phyloP scores from a whole-genome alignment of 2,113 vertebrate species.

The Eretmochelys imbricata region DNA sequence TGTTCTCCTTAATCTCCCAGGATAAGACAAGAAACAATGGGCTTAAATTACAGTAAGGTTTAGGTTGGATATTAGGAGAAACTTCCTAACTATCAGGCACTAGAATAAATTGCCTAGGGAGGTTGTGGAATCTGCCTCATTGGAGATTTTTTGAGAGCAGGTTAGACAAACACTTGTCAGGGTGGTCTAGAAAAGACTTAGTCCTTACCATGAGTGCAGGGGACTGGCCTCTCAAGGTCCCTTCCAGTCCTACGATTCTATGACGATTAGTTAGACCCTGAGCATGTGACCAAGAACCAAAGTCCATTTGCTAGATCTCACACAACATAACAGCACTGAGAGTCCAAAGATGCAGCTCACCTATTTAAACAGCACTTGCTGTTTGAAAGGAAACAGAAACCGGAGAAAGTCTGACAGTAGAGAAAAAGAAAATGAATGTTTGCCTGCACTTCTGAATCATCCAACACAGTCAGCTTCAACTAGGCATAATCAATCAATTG shows the following conservation, averaged over 20 bases:
- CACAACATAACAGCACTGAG: slow-evolving; percentile 37
- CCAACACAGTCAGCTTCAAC: not conserved
- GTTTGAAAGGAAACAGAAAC: slow-evolving; percentile 69
- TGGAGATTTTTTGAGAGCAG: too few species aligned
- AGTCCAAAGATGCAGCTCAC: slow-evolving; percentile 68
- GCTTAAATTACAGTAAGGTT: too few species aligned
- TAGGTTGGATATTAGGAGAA: too few species aligned
- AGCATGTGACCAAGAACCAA: slow-evolving; percentile 35
- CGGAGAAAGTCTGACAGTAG: not conserved
- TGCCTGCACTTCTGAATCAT: not conserved
- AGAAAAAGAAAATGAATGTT: slow-evolving; percentile 13
- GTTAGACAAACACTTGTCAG: too few species aligned
- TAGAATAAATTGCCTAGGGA: too few species aligned
- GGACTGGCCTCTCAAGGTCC: too few species aligned
- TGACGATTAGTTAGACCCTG: not conserved
- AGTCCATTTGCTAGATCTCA: slow-evolving; percentile 67
- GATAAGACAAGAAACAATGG: too few species aligned
- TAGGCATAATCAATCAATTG: slow-evolving; percentile 10
- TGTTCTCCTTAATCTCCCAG: too few species aligned
- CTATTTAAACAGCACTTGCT: slow-evolving; percentile 57
- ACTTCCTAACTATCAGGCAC: too few species aligned
- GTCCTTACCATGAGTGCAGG: too few species aligned
- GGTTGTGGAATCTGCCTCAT: too few species aligned
- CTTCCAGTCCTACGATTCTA: not conserved
- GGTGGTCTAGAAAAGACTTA: too few species aligned